These are phyloP conservation scores for Halcyon senegalensis DNA, from an alignment of 2,113 vertebrate genomes.

Conservation along the genomic window DNA sequence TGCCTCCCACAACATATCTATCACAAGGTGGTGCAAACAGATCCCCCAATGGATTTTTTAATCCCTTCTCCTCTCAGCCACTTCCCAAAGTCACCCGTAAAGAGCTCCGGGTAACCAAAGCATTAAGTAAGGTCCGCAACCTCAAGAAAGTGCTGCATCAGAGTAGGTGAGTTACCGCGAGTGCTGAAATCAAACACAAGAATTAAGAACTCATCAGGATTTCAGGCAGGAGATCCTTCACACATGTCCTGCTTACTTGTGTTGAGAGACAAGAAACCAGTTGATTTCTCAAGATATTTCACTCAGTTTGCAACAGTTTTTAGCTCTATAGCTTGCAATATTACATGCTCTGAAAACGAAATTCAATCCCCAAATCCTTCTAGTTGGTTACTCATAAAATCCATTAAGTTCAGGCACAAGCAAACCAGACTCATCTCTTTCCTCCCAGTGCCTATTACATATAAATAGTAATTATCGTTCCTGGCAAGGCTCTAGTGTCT, in stretches of 20 bases:
- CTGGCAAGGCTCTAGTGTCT: constrained; percentile 62
- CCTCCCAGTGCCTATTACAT: constrained; percentile 55
- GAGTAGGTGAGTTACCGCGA: background rate
- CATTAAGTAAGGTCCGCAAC: background rate
- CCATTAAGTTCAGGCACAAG: constrained; percentile 60
- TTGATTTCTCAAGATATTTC: constrained; percentile 74
- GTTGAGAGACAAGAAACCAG: constrained; percentile 37
- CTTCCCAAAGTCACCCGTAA: background rate
- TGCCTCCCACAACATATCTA: background rate
- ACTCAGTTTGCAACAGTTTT: constrained; percentile 20
- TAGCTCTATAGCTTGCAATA: constrained; percentile 42
- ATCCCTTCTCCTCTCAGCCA: background rate
- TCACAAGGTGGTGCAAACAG: background rate
- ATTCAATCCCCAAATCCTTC: constrained; percentile 61
- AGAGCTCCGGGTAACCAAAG: background rate
- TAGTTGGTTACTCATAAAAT: constrained; percentile 57
- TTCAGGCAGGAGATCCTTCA: background rate
- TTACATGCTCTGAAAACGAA: constrained; percentile 57
- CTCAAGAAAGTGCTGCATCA: background rate
- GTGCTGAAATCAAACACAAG: background rate
- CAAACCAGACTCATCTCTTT: constrained; percentile 55
- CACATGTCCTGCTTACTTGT: background rate
- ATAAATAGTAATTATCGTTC: constrained; percentile 71
- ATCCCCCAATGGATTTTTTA: background rate
- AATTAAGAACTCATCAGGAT: background rate